Conservation (phyloP, 2,797 vertebrate genomes). For the Cuniculus paca region DNA sequence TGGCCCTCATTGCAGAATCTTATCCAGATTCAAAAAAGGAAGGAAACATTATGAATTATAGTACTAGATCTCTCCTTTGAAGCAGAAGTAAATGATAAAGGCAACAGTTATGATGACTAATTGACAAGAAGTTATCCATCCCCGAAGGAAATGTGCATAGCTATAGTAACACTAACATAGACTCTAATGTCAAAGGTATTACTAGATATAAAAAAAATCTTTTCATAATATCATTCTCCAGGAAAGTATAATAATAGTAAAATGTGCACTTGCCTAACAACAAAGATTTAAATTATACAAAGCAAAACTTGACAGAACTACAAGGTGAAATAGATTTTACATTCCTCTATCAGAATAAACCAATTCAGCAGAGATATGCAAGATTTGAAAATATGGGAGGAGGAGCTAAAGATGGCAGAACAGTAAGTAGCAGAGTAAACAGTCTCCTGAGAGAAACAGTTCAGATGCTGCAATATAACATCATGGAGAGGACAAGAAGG, state of each 20-base stretch:
- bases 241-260: background rate
- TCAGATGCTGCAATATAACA: no score
- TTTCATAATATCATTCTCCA: background rate
- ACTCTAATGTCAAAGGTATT: slow-evolving; percentile 3
- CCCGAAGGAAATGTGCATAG: background rate
- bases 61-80: background rate
- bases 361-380: background rate
- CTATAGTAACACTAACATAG: background rate
- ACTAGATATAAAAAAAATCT: slow-evolving; percentile 1
- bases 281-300: slow-evolving; percentile 21
- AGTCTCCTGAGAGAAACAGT: no score
- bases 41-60: background rate
- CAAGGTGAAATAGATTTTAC: slow-evolving; percentile 8
- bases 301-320: background rate
- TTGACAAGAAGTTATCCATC: background rate
- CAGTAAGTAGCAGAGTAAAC: no score
- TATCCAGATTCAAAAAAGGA: background rate
- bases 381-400: background rate
- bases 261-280: slow-evolving; percentile 27
- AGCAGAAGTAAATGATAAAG: slow-evolving; percentile 3
- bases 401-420: no score
- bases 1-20: background rate
- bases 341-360: background rate
- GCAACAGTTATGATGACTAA: background rate
- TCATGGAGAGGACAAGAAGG: no score